Conservation (phyloP, 2,113 vertebrate genomes). For the Cyanoramphus novaezelandiae region DNA sequence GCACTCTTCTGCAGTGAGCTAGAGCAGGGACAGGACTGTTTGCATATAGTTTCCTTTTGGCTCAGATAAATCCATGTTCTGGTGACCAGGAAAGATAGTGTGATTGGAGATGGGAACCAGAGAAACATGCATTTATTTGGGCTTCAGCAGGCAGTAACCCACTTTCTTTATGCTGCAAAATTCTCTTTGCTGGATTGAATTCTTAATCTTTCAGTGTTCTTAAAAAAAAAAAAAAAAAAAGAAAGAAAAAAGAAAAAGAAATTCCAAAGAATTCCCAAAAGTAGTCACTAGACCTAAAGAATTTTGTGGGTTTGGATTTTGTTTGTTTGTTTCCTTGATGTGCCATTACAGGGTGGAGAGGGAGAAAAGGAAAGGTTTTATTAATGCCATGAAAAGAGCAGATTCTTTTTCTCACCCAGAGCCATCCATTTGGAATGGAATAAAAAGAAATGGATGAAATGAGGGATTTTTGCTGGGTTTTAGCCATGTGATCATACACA, state of each 20-base stretch:
- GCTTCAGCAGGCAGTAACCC: neutral
- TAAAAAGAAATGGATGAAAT: neutral
- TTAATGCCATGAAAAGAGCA: neutral
- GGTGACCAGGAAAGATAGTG: neutral
- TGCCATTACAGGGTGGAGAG: neutral
- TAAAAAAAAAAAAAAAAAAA: neutral
- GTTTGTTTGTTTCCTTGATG: neutral
- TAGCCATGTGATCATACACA: neutral
- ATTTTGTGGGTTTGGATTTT: neutral
- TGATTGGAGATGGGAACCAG: accelerated
- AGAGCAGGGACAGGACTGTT: neutral
- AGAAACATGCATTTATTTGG: neutral
- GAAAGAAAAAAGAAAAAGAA: neutral
- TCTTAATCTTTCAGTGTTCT: neutral
- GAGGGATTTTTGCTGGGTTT: neutral
- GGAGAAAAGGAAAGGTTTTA: neutral
- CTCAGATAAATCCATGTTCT: neutral
- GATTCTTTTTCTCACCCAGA: neutral
- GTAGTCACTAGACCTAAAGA: neutral
- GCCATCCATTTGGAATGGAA: neutral
- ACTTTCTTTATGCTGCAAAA: neutral
- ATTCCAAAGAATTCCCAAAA: neutral
- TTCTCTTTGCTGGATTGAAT: neutral
- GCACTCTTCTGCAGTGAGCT: neutral
- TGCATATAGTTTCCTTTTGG: neutral